Evolutionary conservation across 2,888 invertebrate species (phyloP), one percentile per base, ranked within the genome.

Genomic region (Andricus curvator): DNA sequence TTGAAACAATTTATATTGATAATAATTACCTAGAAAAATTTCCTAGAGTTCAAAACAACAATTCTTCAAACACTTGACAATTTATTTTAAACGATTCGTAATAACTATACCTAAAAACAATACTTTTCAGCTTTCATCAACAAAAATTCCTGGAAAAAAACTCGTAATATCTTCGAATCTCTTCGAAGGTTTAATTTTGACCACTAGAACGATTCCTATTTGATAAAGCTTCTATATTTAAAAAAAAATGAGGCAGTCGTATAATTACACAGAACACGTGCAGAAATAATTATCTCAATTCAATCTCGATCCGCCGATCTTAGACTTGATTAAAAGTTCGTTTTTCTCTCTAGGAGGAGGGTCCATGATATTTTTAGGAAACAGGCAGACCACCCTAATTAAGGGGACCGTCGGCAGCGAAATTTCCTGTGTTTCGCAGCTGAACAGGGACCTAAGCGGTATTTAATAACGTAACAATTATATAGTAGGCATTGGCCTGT

Each of bases 391-490:
- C 84, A 85, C 86, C 85, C 86, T 87, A 88, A 89, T 89, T 89
- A 89, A 87, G 84, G 85, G 80, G 84, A 88, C 86, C 87, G 70
- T 83, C 79, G 82, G 86, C 85, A 84, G 84, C 82, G 80, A 84
- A 86, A 87, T 86, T 88, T 88, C 85, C 84, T 80, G 84, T 82
- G 83, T 82, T 83, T 80, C 78, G 84, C 83, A 85, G 82, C 65
- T 78, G 62, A 66, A 74, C 74, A 83, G 83, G 80, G 84, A 88
- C 88, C 88, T 91, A 89, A 92, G 89, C 90, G 90, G 87, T 91
- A 90, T 92, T 92, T 91, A 92, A 92, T 92, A 92, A 92, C 89
- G 88, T 90, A 92, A 91, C 91, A 91, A 92, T 92, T 91, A 92
- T 91, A 92, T 90, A 90, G 91, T 90, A 89, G 90, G 90, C 90